These are phyloP conservation scores for Oryzias melastigma DNA, from an alignment of 2,113 vertebrate genomes.

Conservation along the genomic window DNA sequence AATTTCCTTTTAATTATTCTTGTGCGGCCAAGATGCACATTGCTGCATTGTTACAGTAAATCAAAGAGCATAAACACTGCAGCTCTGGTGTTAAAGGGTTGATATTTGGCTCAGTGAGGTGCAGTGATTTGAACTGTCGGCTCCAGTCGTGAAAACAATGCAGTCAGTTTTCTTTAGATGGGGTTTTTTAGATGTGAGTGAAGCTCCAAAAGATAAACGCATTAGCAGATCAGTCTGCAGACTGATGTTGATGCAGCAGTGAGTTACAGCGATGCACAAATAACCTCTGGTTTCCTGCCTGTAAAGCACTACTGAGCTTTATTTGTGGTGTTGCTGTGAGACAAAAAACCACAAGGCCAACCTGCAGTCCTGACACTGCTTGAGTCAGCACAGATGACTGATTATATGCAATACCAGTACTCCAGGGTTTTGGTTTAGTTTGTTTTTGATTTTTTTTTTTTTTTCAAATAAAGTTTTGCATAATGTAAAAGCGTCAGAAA, in stretches of 20 bases:
- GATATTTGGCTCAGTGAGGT: neutral
- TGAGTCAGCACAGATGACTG: neutral
- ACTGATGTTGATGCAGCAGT: conserved; percentile 5
- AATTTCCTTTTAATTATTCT: too few relatives aligned
- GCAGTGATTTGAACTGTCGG: neutral
- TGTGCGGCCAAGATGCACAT: too few relatives aligned
- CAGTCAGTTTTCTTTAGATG: neutral
- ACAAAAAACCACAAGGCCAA: conserved; percentile 29
- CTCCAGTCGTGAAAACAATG: neutral
- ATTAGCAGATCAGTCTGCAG: conserved; percentile 1
- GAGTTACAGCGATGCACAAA: neutral
- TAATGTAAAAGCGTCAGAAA: too few relatives aligned
- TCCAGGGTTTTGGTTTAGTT: too few relatives aligned
- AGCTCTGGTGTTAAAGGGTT: too few relatives aligned
- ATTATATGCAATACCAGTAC: neutral
- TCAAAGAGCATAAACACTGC: too few relatives aligned
- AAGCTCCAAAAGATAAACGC: neutral
- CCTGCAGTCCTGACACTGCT: neutral
- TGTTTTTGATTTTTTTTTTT: too few relatives aligned
- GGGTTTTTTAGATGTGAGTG: neutral
- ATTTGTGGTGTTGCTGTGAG: conserved; percentile 32
- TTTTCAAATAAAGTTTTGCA: too few relatives aligned
- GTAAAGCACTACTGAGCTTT: conserved; percentile 10
- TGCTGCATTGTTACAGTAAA: too few relatives aligned
- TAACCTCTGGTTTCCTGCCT: conserved; percentile 23